Evolutionary conservation across 2,888 invertebrate species (phyloP), one percentile per base, ranked within the genome.

Genomic region (Frankliniella intonsa): DNA sequence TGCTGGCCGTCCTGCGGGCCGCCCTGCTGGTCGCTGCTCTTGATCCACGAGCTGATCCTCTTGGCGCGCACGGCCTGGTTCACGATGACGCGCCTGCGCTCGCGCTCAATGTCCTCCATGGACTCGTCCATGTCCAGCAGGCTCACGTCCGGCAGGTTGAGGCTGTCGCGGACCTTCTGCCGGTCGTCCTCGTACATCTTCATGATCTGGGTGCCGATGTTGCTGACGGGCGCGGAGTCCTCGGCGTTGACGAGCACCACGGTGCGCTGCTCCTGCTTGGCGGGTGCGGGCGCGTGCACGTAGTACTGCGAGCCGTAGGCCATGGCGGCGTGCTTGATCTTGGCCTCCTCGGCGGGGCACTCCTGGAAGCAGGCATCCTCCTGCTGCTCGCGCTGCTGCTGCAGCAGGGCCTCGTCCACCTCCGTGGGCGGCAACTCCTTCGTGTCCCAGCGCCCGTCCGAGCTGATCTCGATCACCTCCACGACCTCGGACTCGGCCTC

Each of bases 11-110:
- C 55, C 38, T 38, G 38, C 38, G 38, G 38, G 38, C 38, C 38
- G 55, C 14, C 55, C 14, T 17, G 17, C 55, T 22, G 22, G 69
- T 25, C 69, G 69, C 25, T 76, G 69, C 69, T 76, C 69, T 83
- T 83, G 80, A 84, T 83, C 84, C 84, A 84, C 5, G 84, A 84
- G 80, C 83, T 83, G 50, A 84, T 83, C 76, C 82, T 81, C 83
- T 84, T 84, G n/a, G 83, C 83, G 17, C 83, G 81, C 9, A 84
- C 84, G 22, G 83, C 83, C 82, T 84, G 84, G 80, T 84, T 84
- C n/a, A 83, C 84, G 19, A 85, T 84, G 62, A 85, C 83, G 76
- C 84, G 82, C 14, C 84, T 65, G 51, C 85, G 80, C 76, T 84
- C 84, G 79, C 81, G 82, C 51, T 83, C 83, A 51, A 85, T 84